Base-by-base conservation (phyloP, 2,797 vertebrate species). In the Manis crassicaudata region DNA sequence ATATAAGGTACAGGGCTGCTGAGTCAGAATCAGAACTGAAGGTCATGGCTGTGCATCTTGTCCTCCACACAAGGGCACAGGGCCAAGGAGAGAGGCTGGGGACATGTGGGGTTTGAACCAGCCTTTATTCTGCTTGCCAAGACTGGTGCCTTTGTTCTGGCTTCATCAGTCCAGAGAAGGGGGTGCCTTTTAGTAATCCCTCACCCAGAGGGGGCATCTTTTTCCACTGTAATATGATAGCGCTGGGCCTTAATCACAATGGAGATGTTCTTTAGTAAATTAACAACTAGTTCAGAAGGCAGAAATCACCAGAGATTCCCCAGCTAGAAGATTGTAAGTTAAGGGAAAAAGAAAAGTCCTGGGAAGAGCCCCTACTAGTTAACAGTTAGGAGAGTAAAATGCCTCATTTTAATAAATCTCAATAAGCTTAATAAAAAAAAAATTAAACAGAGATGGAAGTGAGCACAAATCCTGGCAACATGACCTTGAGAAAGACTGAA, bases 381-480 rank as follows among this genome's bases (percentile, higher is more conserved):
- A 93, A 40, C 43, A 87, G 18, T 88, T 81, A 80, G 43, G 52
- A 80, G 27, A 90, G 35, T 11, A 81, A 88, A 90, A 68, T 87
- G 13, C 20, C n/a, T 92, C 40, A 58, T 90, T 87, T 67, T 62
- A 77, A 77, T 73, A 90, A 68, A 88, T 88, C 20, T 88, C 83
- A 81, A 18, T 81, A 77, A 82, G 18, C 16, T 85, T 76, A 80
- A 40, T 21, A 67, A 94, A 86, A 83, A 29, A 63, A 35, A 40
- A 21, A 54, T 40, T 37, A 50, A 84, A 83, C 35, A 84, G 35
- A 85, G 29, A 88, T 8, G 17, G 63, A 87, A 73, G 37, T 92
- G 84, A 95, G 52, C 68, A 67, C 27, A 80, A 46, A 62, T 68
- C 29, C 32, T 93, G 17, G 40, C 65, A 96, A 80, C 0, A 63